A percentile compares a stretch with the other conserved stretches of the same genome.
These are phyloP conservation scores for Iguana delicatissima DNA, from an alignment of 2,797 vertebrate species.

Conservation along the genomic window DNA sequence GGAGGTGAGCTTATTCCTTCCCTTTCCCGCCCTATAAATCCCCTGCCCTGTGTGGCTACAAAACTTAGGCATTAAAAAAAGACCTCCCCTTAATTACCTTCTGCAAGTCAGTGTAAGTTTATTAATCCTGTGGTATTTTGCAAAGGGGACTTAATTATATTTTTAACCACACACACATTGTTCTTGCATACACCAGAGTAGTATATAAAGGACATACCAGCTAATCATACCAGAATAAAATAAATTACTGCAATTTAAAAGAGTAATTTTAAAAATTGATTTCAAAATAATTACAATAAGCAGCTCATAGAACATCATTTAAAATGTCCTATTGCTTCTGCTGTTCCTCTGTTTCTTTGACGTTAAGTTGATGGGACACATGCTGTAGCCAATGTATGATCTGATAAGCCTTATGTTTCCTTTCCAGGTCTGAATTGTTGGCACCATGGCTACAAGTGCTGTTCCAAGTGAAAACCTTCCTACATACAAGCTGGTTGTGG, in stretches of 20 bases:
- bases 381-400: background rate
- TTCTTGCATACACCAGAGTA: background rate
- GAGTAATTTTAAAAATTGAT: background rate
- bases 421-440: slow-evolving; percentile 72
- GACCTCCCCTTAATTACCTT: too few species aligned
- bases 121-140: background rate
- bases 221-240: background rate
- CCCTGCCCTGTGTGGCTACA: too few species aligned
- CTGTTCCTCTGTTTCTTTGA: background rate
- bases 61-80: too few species aligned
- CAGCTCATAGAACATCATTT: background rate
- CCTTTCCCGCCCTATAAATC: too few species aligned
- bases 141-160: background rate
- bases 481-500: slow-evolving; percentile 98
- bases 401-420: slow-evolving; percentile 36
- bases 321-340: too few species aligned
- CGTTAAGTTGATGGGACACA: background rate
- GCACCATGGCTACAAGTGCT: slow-evolving; percentile 94
- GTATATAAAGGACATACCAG: background rate
- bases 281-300: background rate
- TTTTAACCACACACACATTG: background rate
- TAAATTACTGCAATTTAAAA: background rate
- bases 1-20: too few species aligned
- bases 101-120: background rate
- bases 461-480: slow-evolving; percentile 98